phyloP scores from a whole-genome alignment of 2,888 invertebrate genomes.

The Cephus sareptanus region DNA sequence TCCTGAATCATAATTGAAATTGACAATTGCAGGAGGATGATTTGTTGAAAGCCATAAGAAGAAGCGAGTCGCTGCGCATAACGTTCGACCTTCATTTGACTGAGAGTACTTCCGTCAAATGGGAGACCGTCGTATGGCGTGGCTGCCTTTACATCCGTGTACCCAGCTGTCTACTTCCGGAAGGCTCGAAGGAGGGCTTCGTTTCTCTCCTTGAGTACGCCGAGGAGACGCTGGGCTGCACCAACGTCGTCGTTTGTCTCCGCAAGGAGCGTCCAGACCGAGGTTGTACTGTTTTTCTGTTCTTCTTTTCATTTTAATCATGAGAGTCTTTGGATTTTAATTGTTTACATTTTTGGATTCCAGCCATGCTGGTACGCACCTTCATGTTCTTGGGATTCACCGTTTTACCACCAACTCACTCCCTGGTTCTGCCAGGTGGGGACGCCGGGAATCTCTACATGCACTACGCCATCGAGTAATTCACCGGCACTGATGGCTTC shows the following conservation, averaged over 20 bases:
- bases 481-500: conserved; percentile 36
- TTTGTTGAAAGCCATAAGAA: conserved; percentile 74
- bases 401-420: conserved; percentile 85
- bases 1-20: neutral
- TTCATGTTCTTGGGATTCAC: conserved; percentile 98
- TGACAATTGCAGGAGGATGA: conserved; percentile 64
- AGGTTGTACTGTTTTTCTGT: conserved; percentile 55
- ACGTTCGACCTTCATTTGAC: conserved; percentile 83
- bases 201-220: conserved; percentile 94
- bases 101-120: conserved; percentile 81
- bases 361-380: conserved; percentile 87
- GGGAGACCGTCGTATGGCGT: conserved; percentile 86
- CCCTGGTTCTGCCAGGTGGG: conserved; percentile 76
- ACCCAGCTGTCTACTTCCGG: conserved; percentile 86
- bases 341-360: conserved; percentile 25
- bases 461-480: conserved; percentile 69
- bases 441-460: conserved; percentile 75
- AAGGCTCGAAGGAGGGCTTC: conserved; percentile 95
- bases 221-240: conserved; percentile 89
- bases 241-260: conserved; percentile 83
- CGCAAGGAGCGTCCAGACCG: conserved; percentile 86
- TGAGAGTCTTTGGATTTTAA: neutral
- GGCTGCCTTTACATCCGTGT: conserved; percentile 90
- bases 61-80: conserved; percentile 77
- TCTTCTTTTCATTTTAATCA: conserved; percentile 8